These are phyloP conservation scores for Pseudococcus jackbeardsleyi DNA, from an alignment of 2,888 invertebrate species.

Conservation along the genomic window DNA sequence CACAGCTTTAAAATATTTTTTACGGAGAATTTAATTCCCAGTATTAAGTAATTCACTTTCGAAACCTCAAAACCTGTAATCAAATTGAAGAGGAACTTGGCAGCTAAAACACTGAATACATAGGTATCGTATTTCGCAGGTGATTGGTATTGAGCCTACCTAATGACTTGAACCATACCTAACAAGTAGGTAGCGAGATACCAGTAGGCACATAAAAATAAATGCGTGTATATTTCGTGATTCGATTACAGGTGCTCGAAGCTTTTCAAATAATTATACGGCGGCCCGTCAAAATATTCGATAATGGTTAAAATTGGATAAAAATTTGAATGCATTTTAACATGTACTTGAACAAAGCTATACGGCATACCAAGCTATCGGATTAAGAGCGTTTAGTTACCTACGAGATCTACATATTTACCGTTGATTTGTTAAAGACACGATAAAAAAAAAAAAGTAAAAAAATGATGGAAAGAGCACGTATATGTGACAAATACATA, in stretches of 20 bases:
- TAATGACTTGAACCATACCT: background rate
- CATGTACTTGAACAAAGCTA: background rate
- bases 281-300: background rate
- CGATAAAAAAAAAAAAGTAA: background rate
- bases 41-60: too few species aligned
- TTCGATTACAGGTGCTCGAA: background rate
- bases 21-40: too few species aligned
- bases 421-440: conserved; percentile 13
- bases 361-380: background rate
- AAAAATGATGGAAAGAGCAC: conserved; percentile 11
- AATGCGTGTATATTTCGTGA: background rate
- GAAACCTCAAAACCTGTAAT: too few species aligned
- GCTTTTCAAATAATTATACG: conserved; percentile 2
- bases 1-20: too few species aligned
- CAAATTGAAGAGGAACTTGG: too few species aligned
- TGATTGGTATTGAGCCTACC: too few species aligned
- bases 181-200: background rate
- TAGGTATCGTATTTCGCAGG: too few species aligned
- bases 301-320: conserved; percentile 8
- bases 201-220: background rate
- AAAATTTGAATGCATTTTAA: background rate
- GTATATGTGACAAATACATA: conserved; percentile 28
- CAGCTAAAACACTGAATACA: too few species aligned
- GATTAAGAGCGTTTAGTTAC: background rate
- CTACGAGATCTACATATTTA: background rate